Conservation (phyloP, 2,113 vertebrate species). For the Morone saxatilis region DNA sequence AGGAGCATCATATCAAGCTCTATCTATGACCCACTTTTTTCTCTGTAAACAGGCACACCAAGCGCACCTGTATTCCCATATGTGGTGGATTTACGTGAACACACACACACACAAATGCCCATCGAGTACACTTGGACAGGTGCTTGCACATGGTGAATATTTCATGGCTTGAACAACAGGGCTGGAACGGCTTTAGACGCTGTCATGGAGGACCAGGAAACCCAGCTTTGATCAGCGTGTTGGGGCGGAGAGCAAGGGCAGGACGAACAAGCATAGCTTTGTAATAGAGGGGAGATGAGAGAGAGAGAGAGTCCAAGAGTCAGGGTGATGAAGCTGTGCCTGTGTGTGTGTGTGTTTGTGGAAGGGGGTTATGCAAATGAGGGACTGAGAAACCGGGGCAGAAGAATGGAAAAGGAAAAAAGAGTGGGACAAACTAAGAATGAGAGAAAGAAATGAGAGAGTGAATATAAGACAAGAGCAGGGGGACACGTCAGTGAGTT, state of each 20-base stretch:
- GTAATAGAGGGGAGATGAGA: slow-evolving; percentile 56
- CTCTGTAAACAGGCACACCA: background rate
- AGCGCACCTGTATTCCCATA: slow-evolving; percentile 10
- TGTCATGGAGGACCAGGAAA: slow-evolving; percentile 48
- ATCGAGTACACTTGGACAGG: slow-evolving; percentile 45
- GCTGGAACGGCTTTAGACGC: slow-evolving; percentile 62
- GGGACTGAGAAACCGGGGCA: slow-evolving; percentile 4
- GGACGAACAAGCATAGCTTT: slow-evolving; percentile 74
- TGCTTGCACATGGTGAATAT: slow-evolving; percentile 74
- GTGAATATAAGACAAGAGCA: background rate
- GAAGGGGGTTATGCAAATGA: slow-evolving; percentile 51
- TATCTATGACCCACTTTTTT: slow-evolving; percentile 20
- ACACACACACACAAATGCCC: background rate
- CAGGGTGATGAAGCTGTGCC: slow-evolving; percentile 27
- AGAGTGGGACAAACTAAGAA: slow-evolving; percentile 3
- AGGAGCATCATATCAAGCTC: slow-evolving; percentile 6
- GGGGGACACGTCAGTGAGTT: background rate
- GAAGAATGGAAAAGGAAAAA: slow-evolving; percentile 23
- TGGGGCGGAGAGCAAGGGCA: slow-evolving; percentile 49
- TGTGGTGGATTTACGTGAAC: background rate
- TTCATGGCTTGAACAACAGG: slow-evolving; percentile 70
- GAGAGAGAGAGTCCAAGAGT: slow-evolving; percentile 58
- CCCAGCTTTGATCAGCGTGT: slow-evolving; percentile 71
- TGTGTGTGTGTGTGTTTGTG: slow-evolving; percentile 26
- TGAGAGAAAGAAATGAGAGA: background rate